These are phyloP conservation scores for Araneus ventricosus DNA, from an alignment of 1,140 invertebrate genomes.

Conservation along the genomic window DNA sequence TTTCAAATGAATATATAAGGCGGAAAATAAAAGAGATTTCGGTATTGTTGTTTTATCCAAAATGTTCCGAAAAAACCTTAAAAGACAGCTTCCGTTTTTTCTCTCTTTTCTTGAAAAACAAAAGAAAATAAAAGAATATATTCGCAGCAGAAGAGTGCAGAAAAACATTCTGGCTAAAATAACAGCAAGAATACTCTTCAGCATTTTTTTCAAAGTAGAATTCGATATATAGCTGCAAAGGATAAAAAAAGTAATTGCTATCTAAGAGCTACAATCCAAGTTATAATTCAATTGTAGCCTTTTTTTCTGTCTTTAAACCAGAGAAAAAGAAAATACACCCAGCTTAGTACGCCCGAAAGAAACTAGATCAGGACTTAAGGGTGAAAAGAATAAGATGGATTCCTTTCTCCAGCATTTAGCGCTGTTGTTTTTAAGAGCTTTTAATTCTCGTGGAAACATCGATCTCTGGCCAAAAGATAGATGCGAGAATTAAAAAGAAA, in stretches of 20 bases:
- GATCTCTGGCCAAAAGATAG: constrained; percentile 15
- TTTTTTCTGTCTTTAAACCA: constrained; percentile 25
- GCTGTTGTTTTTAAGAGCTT: constrained; percentile 38
- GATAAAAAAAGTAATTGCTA: constrained; percentile 32
- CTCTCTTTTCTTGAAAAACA: background rate
- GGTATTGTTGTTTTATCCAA: background rate
- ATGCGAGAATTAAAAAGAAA: constrained; percentile 6
- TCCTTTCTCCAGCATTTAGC: constrained; percentile 44
- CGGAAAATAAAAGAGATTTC: background rate
- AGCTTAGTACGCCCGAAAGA: constrained; percentile 14
- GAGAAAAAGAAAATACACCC: constrained; percentile 27
- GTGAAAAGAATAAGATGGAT: constrained; percentile 50
- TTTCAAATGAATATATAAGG: background rate
- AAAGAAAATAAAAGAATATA: background rate
- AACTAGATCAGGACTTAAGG: constrained; percentile 32
- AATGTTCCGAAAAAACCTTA: background rate
- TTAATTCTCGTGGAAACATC: constrained; percentile 21
- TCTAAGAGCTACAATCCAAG: constrained; percentile 60
- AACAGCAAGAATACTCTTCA: constrained; percentile 27
- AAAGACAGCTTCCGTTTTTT: background rate
- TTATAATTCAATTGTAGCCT: constrained; percentile 61
- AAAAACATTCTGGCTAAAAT: constrained; percentile 41
- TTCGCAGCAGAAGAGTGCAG: background rate
- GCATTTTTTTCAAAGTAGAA: constrained; percentile 15
- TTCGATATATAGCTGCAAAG: constrained; percentile 16